A percentile compares a stretch with the other conserved stretches of the same genome.
Evolutionary conservation across 2,113 vertebrate genomes (phyloP).

Genomic region (Vulpes ferrilata): DNA sequence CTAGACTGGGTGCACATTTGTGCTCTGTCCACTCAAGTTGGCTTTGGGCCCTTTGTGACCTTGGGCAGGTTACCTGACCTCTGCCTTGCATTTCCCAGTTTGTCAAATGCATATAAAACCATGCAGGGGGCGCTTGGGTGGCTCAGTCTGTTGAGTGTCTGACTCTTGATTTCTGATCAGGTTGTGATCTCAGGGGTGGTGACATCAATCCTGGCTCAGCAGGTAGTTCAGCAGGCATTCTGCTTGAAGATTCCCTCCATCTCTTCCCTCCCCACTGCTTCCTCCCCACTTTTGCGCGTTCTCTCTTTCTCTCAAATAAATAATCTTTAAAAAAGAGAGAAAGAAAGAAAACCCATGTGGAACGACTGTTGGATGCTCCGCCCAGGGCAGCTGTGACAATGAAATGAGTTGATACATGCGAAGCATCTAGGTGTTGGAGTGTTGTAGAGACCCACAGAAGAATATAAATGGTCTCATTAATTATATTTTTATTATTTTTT

Average conservation of each 20-base stretch:
- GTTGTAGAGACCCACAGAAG: neutral
- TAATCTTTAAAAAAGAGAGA: neutral
- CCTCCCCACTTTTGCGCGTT: neutral
- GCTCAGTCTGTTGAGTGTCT: neutral
- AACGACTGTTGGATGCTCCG: neutral
- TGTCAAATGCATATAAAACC: neutral
- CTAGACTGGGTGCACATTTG: neutral
- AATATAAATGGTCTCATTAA: neutral
- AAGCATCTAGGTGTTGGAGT: neutral
- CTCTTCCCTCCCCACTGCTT: no score
- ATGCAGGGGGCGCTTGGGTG: neutral
- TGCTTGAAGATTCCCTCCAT: neutral
- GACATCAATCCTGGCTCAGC: neutral
- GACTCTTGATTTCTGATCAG: neutral
- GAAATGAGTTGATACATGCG: neutral
- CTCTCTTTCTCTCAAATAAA: neutral
- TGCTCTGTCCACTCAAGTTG: neutral
- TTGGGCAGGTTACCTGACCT: neutral
- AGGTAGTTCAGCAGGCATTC: fast-evolving
- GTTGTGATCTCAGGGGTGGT: neutral
- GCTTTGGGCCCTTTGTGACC: neutral
- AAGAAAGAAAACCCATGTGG: neutral
- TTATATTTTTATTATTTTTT: neutral
- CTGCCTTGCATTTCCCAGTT: neutral
- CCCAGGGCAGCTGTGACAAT: neutral